phyloP scores from a whole-genome alignment of 2,113 vertebrate species.

The Oncorhynchus tshawytscha region DNA sequence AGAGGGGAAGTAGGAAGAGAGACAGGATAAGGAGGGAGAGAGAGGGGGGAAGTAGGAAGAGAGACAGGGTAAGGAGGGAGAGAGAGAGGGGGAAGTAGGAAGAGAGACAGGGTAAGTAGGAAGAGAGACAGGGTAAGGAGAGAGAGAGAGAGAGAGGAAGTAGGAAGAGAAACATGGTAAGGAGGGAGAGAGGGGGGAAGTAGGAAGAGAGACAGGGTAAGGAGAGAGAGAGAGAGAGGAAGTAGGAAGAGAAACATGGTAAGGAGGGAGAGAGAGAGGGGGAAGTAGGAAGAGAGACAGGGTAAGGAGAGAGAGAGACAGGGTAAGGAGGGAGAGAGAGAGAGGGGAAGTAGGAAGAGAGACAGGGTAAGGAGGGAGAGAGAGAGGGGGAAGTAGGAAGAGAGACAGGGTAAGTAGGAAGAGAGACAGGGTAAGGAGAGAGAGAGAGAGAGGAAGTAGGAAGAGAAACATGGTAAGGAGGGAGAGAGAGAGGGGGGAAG shows the following conservation, averaged over 20 bases:
- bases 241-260: conserved; percentile 7
- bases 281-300: conserved; percentile 6
- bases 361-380: conserved; percentile 22
- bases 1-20: not conserved
- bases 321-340: not conserved
- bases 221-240: not conserved
- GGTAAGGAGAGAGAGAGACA: not conserved
- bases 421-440: no score
- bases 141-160: conserved; percentile 10
- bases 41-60: conserved; percentile 17
- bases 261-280: conserved; percentile 20
- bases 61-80: conserved; percentile 3
- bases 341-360: no score
- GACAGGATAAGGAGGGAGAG: conserved; percentile 12
- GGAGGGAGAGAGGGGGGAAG: conserved; percentile 22
- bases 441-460: not conserved
- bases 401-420: no score
- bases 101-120: not conserved
- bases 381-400: conserved; percentile 5
- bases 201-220: conserved; percentile 9
- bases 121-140: conserved; percentile 16
- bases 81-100: conserved; percentile 6
- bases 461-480: conserved; percentile 9
- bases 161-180: conserved; percentile 8
- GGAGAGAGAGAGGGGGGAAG: conserved; percentile 9